Percentiles rank a stretch among this genome's conserved stretches.
Evolutionary conservation across 1,140 invertebrate species (phyloP).

Genomic region (Holcopasites calliopsidis): DNA sequence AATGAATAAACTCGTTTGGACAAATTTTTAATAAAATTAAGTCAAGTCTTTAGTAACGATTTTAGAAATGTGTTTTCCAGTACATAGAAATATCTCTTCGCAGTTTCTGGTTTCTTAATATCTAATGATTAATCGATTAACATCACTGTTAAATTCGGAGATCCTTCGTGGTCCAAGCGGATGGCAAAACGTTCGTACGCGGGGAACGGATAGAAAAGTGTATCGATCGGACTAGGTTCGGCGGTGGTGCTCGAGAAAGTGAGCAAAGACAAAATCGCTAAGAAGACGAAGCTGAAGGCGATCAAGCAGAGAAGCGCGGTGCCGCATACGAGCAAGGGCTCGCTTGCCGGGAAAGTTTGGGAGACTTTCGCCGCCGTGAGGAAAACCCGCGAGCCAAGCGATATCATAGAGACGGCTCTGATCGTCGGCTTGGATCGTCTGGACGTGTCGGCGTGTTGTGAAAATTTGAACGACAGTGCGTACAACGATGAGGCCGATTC

Average conservation of each 20-base stretch:
- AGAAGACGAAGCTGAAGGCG: constrained; percentile 56
- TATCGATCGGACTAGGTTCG: constrained; percentile 34
- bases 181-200: not conserved
- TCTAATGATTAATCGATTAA: too few relatives aligned
- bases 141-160: too few relatives aligned
- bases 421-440: constrained; percentile 58
- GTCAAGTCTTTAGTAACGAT: too few relatives aligned
- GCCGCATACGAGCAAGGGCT: constrained; percentile 29
- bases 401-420: constrained; percentile 51
- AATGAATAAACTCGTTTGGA: too few relatives aligned
- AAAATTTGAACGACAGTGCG: constrained; percentile 34
- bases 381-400: constrained; percentile 50
- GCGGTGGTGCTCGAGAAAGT: constrained; percentile 53
- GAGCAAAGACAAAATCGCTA: constrained; percentile 58
- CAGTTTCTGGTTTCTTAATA: too few relatives aligned
- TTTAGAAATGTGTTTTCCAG: too few relatives aligned
- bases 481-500: constrained; percentile 1
- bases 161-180: constrained; percentile 1
- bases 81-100: too few relatives aligned
- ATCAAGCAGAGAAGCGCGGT: constrained; percentile 43
- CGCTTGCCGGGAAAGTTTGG: constrained; percentile 69
- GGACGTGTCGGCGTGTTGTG: constrained; percentile 32
- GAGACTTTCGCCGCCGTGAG: constrained; percentile 66
- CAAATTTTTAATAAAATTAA: too few relatives aligned
- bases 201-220: not conserved